Conservation (phyloP, 2,888 invertebrate species). For the Aphrophora alni region DNA sequence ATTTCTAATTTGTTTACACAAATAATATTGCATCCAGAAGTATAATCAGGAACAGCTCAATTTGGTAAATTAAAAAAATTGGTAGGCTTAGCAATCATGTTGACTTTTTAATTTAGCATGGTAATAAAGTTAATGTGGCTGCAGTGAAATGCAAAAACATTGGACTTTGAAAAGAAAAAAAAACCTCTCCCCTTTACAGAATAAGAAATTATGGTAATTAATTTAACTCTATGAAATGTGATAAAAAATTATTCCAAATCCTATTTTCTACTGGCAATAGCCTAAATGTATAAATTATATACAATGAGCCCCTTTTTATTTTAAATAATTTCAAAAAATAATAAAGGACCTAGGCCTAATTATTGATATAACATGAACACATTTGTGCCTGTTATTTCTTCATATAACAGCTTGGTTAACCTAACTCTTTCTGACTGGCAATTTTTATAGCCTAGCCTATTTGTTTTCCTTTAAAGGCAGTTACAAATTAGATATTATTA, state of each 20-base stretch:
- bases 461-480: neutral
- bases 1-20: too few relatives aligned
- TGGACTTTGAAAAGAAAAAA: too few relatives aligned
- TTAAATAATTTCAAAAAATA: neutral
- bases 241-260: neutral
- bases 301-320: neutral
- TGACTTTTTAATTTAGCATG: too few relatives aligned
- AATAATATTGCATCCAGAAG: too few relatives aligned
- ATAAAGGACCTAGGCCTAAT: neutral
- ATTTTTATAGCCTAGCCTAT: neutral
- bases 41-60: too few relatives aligned
- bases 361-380: neutral
- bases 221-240: too few relatives aligned
- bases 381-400: neutral
- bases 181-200: too few relatives aligned
- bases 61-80: too few relatives aligned
- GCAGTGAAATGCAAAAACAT: too few relatives aligned
- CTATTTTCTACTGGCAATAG: neutral
- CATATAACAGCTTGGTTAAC: neutral
- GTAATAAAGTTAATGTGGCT: too few relatives aligned
- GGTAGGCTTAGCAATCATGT: too few relatives aligned
- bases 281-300: neutral
- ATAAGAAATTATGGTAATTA: neutral
- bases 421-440: neutral
- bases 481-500: conserved; percentile 31